Evolutionary conservation across 2,888 invertebrate species (phyloP).

Genomic region (Thera britannica): DNA sequence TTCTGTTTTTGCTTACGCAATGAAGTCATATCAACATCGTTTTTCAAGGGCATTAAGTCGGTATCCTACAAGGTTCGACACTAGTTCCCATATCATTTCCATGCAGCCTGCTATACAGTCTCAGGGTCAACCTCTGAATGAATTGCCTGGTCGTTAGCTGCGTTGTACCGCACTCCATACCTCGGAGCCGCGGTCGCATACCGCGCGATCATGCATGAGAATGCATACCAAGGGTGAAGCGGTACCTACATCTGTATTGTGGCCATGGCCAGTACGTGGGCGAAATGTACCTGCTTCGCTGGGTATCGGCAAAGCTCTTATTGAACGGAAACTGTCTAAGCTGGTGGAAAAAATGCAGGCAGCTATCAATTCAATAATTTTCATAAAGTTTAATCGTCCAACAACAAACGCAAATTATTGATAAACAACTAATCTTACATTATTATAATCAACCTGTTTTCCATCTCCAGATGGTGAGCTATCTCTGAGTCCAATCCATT

Average conservation of each 20-base stretch:
- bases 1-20: not conserved
- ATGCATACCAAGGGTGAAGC: conserved; percentile 20
- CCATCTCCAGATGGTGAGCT: no score
- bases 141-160: conserved; percentile 4
- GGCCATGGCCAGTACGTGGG: conserved; percentile 14
- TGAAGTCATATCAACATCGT: no score
- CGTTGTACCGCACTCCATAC: conserved; percentile 21
- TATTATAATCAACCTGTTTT: no score
- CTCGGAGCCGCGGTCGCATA: conserved; percentile 23
- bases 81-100: not conserved
- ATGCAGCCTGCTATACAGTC: not conserved
- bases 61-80: not conserved
- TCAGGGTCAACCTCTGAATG: not conserved
- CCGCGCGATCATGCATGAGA: conserved; percentile 23
- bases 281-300: conserved; percentile 6
- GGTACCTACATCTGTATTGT: conserved; percentile 6
- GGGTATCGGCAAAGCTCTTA: not conserved
- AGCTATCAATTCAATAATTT: no score
- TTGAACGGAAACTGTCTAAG: not conserved
- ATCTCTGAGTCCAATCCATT: not conserved
- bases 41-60: not conserved
- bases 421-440: no score
- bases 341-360: no score
- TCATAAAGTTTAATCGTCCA: no score
- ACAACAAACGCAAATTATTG: no score